A percentile compares a stretch with the other conserved stretches of the same genome.
Conservation (phyloP, 2,113 vertebrate species). For the Scolopax mira region DNA sequence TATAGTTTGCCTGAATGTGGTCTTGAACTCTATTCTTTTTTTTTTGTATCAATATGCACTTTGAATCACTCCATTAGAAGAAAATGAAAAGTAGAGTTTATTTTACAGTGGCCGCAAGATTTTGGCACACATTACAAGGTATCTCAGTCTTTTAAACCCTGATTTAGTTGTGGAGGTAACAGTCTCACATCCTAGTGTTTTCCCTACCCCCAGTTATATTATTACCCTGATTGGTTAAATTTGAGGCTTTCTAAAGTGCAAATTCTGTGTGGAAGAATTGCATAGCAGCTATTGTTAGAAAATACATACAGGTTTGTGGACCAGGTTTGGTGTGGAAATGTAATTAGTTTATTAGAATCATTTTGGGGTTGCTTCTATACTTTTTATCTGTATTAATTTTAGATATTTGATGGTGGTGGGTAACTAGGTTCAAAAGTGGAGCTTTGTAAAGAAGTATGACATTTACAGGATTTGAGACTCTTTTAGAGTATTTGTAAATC, state of each 20-base stretch:
- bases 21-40: not conserved
- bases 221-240: not conserved
- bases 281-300: not conserved
- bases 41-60: not conserved
- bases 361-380: not conserved
- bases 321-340: not conserved
- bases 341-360: not conserved
- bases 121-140: not conserved
- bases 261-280: not conserved
- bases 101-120: not conserved
- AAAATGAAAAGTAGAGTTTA: not conserved
- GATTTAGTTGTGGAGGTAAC: not conserved
- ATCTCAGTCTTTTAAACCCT: not conserved
- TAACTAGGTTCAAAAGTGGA: not conserved
- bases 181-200: not conserved
- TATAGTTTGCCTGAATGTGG: not conserved
- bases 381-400: not conserved
- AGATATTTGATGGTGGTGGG: not conserved
- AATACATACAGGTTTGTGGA: not conserved
- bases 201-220: not conserved
- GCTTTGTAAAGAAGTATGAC: not conserved
- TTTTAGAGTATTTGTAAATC: conserved; percentile 1
- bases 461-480: not conserved
- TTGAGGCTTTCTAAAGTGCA: not conserved
- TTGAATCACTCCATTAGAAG: not conserved